phyloP scores from a whole-genome alignment of 2,888 invertebrate species.

The Beris morrisii region DNA sequence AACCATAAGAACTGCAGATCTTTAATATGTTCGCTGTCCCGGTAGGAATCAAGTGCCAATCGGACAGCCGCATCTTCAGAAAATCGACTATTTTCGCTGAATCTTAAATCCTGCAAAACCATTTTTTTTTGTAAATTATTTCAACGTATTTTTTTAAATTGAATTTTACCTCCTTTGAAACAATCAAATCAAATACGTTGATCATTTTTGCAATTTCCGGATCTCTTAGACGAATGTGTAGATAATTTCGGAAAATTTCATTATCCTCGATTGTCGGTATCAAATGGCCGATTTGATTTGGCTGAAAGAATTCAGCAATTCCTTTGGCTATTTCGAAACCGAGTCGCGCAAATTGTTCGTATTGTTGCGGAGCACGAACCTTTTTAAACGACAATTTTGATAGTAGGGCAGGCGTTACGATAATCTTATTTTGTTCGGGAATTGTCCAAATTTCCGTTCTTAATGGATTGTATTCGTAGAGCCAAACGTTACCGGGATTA shows the following conservation, averaged over 20 bases:
- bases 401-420: slow-evolving; percentile 29
- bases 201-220: slow-evolving; percentile 29
- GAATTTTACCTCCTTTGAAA: slow-evolving; percentile 28
- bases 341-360: slow-evolving; percentile 27
- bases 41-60: slow-evolving; percentile 25
- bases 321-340: slow-evolving; percentile 33
- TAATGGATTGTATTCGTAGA: slow-evolving; percentile 31
- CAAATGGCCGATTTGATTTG: slow-evolving; percentile 11
- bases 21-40: slow-evolving; percentile 2
- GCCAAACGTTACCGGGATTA: slow-evolving; percentile 29
- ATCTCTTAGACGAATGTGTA: slow-evolving; percentile 29
- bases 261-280: slow-evolving; percentile 28
- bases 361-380: slow-evolving; percentile 15
- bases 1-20: slow-evolving; percentile 28
- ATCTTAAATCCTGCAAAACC: slow-evolving; percentile 29
- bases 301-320: slow-evolving; percentile 30
- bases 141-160: not conserved
- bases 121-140: not conserved
- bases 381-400: slow-evolving; percentile 30
- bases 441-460: slow-evolving; percentile 18
- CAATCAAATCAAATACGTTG: slow-evolving; percentile 18
- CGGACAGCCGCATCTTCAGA: slow-evolving; percentile 30
- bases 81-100: slow-evolving; percentile 27
- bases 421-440: slow-evolving; percentile 12
- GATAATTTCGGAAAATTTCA: slow-evolving; percentile 31